Evolutionary conservation across 2,888 invertebrate genomes (phyloP), one percentile per base, ranked within the genome.

Genomic region (Metalampra italica): DNA sequence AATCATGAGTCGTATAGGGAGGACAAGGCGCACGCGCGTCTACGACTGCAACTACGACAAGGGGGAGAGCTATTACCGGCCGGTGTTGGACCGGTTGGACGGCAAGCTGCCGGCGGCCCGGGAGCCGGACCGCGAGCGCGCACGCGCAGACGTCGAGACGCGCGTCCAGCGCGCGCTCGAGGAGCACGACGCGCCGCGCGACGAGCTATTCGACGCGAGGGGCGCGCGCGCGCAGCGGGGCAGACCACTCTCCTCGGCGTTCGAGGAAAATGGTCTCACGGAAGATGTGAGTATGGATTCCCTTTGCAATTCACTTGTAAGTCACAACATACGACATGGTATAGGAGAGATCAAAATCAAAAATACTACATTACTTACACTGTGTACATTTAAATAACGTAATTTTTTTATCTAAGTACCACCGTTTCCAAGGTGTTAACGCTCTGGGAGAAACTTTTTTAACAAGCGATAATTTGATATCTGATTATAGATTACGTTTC

Each of bases 11-110:
- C 86, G 88, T 43, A 53, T 87, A 54, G 84, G 85, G 46, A 66
- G 94, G 76, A 94, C 94, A 57, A 91, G 95, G 66, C 92, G 94
- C 73, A 96, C 96, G 29, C 94, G 94, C 78, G 93, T 96, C 68
- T 96, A 96, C 77, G 95, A 96, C 71, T 94, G 94, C 78, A 96
- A 96, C 81, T 96, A 95, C 86, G 93, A 94, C 82, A 94, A 94
- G 73, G 95, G 95, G 49, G 94, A 96, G 82, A 94, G 94, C 67
- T 95, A 95, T 77, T 96, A 96, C 90, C 93, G 93, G 62, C 92
- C 94, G 9, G 93, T 95, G 57, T 83, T 95, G 43, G 94, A 95
- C 74, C 91, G 93, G 51, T 81, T 95, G 59, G 95, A 95, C 74
- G 92, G 93, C 58, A 95, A 95, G 80, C 54, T 62, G 0, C 67